phyloP scores from a whole-genome alignment of 2,113 vertebrate genomes.

The Astur gentilis region DNA sequence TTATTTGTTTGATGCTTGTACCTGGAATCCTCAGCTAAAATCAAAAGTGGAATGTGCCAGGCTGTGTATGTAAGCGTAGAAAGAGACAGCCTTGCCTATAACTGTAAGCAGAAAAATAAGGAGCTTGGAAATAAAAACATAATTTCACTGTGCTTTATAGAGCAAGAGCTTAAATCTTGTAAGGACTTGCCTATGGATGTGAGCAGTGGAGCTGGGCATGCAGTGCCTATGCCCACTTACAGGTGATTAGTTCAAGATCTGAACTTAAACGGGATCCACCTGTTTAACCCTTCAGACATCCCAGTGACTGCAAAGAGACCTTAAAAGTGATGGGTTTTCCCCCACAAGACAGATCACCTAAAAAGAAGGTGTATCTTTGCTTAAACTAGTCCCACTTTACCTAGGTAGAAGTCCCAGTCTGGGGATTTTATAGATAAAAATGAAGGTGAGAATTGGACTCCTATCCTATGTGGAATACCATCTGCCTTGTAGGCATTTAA shows the following conservation, averaged over 20 bases:
- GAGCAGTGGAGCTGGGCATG: not conserved
- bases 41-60: not conserved
- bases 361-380: not conserved
- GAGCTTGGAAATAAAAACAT: not conserved
- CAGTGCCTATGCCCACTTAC: not conserved
- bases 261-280: not conserved
- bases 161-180: not conserved
- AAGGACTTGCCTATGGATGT: not conserved
- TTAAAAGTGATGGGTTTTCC: not conserved
- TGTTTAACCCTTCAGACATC: not conserved
- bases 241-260: not conserved
- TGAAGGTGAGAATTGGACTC: not conserved
- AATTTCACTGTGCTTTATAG: not conserved
- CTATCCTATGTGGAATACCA: not conserved
- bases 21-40: not conserved
- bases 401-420: not conserved
- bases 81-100: not conserved
- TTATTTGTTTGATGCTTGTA: slow-evolving; percentile 16
- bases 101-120: not conserved
- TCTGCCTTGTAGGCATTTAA: not conserved
- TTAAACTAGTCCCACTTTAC: not conserved
- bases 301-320: not conserved
- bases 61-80: not conserved
- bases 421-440: not conserved
- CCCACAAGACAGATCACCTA: not conserved